Evolutionary conservation across 2,797 vertebrate genomes (phyloP).

Genomic region (Enoplosus armatus): DNA sequence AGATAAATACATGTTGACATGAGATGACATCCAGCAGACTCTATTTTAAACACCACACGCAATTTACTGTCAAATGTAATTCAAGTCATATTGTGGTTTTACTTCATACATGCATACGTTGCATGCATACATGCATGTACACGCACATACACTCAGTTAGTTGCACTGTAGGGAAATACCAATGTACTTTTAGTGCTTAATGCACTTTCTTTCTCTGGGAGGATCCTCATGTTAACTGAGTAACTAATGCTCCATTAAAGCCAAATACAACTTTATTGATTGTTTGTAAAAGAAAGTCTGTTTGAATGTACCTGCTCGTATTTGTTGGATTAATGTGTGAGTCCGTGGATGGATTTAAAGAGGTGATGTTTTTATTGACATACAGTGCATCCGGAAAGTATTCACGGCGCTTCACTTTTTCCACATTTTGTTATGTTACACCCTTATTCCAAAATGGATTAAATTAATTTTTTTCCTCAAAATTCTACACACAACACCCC

Average conservation of each 20-base stretch:
- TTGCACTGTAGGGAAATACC: background rate
- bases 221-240: background rate
- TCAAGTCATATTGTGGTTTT: conserved; percentile 8
- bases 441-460: too few species aligned
- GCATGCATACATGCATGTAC: background rate
- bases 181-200: background rate
- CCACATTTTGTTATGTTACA: too few species aligned
- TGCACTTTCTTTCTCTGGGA: background rate
- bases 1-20: conserved; percentile 32
- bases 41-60: conserved; percentile 4
- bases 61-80: conserved; percentile 27
- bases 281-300: background rate
- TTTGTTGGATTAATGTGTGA: background rate
- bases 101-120: background rate
- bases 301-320: background rate
- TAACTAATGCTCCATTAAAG: background rate
- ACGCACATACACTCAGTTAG: background rate
- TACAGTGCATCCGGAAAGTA: too few species aligned
- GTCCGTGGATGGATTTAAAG: background rate
- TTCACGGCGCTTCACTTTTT: too few species aligned
- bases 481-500: too few species aligned
- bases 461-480: too few species aligned
- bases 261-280: background rate
- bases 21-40: conserved; percentile 39
- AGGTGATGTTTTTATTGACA: background rate